Evolutionary conservation across 2,797 vertebrate species (phyloP).

Genomic region (Gobio occitaniae): DNA sequence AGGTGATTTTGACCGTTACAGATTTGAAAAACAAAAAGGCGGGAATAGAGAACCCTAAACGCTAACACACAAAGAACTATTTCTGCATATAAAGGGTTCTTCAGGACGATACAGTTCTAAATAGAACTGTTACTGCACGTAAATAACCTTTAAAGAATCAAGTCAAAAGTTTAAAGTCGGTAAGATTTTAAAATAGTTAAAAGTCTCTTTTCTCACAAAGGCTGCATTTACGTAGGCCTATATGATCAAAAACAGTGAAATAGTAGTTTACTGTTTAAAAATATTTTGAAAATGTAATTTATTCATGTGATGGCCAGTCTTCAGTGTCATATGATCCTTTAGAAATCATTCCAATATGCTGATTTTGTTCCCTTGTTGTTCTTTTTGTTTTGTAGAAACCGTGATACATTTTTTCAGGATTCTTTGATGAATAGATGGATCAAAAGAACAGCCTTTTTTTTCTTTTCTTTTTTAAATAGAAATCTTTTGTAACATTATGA

Average conservation of each 20-base stretch:
- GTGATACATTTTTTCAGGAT: neutral
- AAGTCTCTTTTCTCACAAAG: neutral
- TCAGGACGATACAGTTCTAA: neutral
- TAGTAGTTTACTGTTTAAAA: neutral
- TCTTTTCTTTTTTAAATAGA: neutral
- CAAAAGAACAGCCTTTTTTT: neutral
- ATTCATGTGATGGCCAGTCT: neutral
- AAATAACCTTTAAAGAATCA: neutral
- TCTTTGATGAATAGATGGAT: neutral
- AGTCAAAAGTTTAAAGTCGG: neutral
- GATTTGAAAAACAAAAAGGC: neutral
- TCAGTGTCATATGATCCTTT: neutral
- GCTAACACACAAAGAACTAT: neutral
- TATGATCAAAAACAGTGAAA: neutral
- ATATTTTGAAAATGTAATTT: neutral
- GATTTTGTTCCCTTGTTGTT: neutral
- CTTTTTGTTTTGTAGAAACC: neutral
- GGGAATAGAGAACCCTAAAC: neutral
- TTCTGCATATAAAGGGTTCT: neutral
- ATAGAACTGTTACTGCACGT: neutral
- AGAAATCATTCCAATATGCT: neutral
- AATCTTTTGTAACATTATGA: neutral
- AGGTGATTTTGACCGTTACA: neutral
- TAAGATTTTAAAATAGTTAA: neutral
- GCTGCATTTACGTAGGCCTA: neutral